Evolutionary conservation across 2,113 vertebrate species (phyloP).

Genomic region (Polypterus senegalus): DNA sequence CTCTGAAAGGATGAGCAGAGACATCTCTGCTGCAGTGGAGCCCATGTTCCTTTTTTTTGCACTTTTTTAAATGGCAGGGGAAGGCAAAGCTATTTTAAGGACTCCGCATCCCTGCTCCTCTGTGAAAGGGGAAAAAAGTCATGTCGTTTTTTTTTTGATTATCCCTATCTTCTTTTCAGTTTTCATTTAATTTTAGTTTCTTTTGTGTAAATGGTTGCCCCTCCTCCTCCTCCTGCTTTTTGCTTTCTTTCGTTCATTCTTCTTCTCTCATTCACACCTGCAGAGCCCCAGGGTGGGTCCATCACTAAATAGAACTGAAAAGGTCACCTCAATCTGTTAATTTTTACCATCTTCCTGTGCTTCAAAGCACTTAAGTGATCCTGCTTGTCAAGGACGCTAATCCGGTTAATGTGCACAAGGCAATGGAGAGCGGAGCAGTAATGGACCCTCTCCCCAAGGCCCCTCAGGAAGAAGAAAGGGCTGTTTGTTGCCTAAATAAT

Average conservation of each 20-base stretch:
- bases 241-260: conserved; percentile 7
- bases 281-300: conserved; percentile 38
- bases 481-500: conserved; percentile 24
- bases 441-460: conserved; percentile 4
- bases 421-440: conserved; percentile 18
- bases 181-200: too few relatives aligned
- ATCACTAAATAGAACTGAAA: conserved; percentile 1
- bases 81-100: too few relatives aligned
- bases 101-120: too few relatives aligned
- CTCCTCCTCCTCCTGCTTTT: not conserved
- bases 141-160: too few relatives aligned
- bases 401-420: conserved; percentile 26
- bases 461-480: conserved; percentile 17
- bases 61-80: too few relatives aligned
- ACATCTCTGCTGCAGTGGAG: too few relatives aligned
- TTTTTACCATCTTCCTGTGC: conserved; percentile 6
- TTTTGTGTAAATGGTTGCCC: conserved; percentile 16
- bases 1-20: not conserved
- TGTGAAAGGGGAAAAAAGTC: too few relatives aligned
- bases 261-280: conserved; percentile 37
- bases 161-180: too few relatives aligned
- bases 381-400: conserved; percentile 23
- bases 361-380: conserved; percentile 28
- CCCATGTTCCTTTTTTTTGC: too few relatives aligned
- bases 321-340: not conserved